Evolutionary conservation across 1,140 invertebrate species (phyloP), one percentile per base, ranked within the genome.

Genomic region (Aphaenogaster rudis): DNA sequence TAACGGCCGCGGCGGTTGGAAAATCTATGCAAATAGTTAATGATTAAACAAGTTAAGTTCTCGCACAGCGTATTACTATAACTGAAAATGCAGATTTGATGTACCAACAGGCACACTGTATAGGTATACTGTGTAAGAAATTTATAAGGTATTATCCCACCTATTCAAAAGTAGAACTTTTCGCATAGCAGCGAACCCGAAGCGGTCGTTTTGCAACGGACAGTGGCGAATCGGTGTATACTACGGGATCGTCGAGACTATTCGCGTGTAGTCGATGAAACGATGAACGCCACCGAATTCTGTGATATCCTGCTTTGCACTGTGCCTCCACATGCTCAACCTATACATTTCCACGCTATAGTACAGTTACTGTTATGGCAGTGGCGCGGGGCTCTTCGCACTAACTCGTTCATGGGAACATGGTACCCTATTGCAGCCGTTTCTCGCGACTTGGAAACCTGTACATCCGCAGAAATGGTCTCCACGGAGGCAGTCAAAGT

Each of bases 321-420:
- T 57, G 3, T 52, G 28, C 69, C 54, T 42, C 28, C 74, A 88
- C 88, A 76, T 72, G 6, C 15, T 61, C 28, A 59, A 72, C 7
- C 69, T 36, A 50, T 92, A 92, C 88, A 76, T 81, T 92, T 88
- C 54, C 80, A 86, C 76, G 52, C 50, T 84, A 82, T 86, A 84
- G 90, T 88, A 82, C 88, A 87, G 90, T 92, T 91, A 93, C 91
- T 91, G 92, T 93, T 93, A 92, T 93, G 64, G 91, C 78, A 61
- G 42, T 9, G 48, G 74, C 11, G 21, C 45, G 33, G 21, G 50
- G 33, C 28, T 59, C 82, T 69, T 67, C 48, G 42, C 48, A 67
- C 71, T 88, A 88, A 88, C 81, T 85, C 81, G 61, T 85, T 87
- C 67, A 63, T 36, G 13, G 28, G 28, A 39, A 72, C 72, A 61